Evolutionary conservation across 1,140 invertebrate genomes (phyloP).

Genomic region (Pseudachorutes palmiensis): DNA sequence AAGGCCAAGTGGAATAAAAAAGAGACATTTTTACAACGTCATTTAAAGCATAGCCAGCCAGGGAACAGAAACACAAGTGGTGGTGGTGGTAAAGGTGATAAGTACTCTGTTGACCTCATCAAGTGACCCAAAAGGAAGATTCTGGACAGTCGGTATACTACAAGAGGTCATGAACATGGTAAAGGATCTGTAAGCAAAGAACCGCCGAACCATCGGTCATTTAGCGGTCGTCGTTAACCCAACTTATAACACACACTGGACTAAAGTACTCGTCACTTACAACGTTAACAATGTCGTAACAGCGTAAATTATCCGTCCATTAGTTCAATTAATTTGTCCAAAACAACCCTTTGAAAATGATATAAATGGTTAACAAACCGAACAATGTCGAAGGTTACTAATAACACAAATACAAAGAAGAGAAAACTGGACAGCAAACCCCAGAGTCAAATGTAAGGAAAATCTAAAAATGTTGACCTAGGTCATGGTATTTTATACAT

Average conservation of each 20-base stretch:
- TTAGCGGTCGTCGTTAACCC: too few species aligned
- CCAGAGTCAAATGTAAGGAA: slow-evolving; percentile 4
- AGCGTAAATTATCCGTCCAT: not conserved
- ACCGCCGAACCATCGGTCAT: too few species aligned
- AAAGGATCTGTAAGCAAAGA: too few species aligned
- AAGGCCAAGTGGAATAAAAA: slow-evolving; percentile 10
- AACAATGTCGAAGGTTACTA: slow-evolving; percentile 8
- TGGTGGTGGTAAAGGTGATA: too few species aligned
- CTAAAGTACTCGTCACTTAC: too few species aligned
- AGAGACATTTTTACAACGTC: slow-evolving; percentile 13
- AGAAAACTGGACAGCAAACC: slow-evolving; percentile 10
- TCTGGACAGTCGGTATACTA: too few species aligned
- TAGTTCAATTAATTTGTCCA: not conserved
- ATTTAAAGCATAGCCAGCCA: not conserved
- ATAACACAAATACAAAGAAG: slow-evolving; percentile 2
- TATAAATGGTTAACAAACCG: slow-evolving; percentile 5
- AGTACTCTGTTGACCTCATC: too few species aligned
- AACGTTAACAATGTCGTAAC: not conserved
- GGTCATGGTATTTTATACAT: too few species aligned
- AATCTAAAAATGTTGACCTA: not conserved
- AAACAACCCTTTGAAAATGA: not conserved
- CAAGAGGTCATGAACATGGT: too few species aligned
- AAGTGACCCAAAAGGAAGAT: not conserved
- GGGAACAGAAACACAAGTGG: too few species aligned
- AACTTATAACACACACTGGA: too few species aligned